A percentile compares a stretch with the other conserved stretches of the same genome.
Conservation (phyloP, 2,113 vertebrate species). For the Pitta sordida region DNA sequence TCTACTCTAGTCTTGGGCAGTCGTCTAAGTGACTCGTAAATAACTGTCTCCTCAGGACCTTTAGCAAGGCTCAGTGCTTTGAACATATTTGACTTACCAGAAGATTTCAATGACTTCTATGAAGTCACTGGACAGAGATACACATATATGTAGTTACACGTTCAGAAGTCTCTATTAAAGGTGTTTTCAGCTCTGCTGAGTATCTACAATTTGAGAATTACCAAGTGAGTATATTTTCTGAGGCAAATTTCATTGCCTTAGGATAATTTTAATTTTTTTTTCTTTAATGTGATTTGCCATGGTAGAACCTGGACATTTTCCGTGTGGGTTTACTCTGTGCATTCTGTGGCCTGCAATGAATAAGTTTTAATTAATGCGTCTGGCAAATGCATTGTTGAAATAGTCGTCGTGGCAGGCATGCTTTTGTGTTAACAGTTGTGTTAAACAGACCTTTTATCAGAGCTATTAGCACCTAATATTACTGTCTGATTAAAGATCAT, state of each 20-base stretch:
- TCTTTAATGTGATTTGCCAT: constrained; percentile 20
- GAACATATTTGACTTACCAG: not conserved
- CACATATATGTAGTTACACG: not conserved
- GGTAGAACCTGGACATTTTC: constrained; percentile 23
- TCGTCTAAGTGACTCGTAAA: not conserved
- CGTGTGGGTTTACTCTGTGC: not conserved
- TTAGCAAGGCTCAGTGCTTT: not conserved
- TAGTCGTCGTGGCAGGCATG: not conserved
- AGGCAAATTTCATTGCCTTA: constrained; percentile 16
- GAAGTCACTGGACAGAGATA: not conserved
- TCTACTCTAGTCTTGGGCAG: not conserved
- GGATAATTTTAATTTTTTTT: not conserved
- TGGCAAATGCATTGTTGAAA: constrained; percentile 37
- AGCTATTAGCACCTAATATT: constrained; percentile 55
- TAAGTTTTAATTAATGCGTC: constrained; percentile 48
- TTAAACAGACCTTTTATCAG: constrained; percentile 34
- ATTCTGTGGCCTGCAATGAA: constrained; percentile 34
- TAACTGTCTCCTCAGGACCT: not conserved
- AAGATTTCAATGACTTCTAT: not conserved
- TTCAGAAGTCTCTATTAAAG: constrained; percentile 10
- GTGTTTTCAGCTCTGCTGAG: not conserved
- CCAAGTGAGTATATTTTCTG: constrained; percentile 30
- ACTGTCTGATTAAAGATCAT: constrained; percentile 51
- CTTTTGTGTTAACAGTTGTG: constrained; percentile 37
- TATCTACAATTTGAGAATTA: constrained; percentile 41